These are phyloP conservation scores for Aegotheles bennettii DNA, from an alignment of 2,113 vertebrate genomes.

Conservation along the genomic window DNA sequence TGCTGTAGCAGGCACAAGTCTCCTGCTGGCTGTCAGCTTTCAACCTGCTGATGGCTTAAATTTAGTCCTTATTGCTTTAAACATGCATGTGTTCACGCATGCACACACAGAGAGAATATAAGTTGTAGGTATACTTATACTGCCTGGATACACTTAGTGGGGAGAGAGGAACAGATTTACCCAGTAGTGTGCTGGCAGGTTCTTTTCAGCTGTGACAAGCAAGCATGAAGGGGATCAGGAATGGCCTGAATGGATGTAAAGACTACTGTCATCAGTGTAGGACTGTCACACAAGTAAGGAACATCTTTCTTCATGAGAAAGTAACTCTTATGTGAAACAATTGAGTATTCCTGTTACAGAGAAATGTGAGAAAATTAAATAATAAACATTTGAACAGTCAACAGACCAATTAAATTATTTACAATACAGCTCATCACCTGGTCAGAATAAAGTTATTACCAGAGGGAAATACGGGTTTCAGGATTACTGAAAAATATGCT, in stretches of 20 bases:
- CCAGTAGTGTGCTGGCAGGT: background rate
- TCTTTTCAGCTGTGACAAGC: background rate
- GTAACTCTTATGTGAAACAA: background rate
- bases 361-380: background rate
- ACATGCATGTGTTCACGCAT: rapidly evolving
- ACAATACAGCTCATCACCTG: background rate
- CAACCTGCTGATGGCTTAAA: background rate
- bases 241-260: background rate
- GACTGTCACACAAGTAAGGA: background rate
- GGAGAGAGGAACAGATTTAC: background rate
- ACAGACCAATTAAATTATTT: background rate
- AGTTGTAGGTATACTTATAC: background rate
- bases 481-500: background rate
- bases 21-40: background rate
- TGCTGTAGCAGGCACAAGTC: background rate
- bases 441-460: background rate
- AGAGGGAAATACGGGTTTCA: background rate
- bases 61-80: background rate
- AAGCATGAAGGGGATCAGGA: background rate
- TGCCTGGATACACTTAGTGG: background rate
- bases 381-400: background rate
- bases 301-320: background rate
- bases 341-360: background rate
- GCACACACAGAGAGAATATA: background rate
- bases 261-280: background rate